Evolutionary conservation across 1,140 invertebrate species (phyloP).

Genomic region (Cherax destructor): DNA sequence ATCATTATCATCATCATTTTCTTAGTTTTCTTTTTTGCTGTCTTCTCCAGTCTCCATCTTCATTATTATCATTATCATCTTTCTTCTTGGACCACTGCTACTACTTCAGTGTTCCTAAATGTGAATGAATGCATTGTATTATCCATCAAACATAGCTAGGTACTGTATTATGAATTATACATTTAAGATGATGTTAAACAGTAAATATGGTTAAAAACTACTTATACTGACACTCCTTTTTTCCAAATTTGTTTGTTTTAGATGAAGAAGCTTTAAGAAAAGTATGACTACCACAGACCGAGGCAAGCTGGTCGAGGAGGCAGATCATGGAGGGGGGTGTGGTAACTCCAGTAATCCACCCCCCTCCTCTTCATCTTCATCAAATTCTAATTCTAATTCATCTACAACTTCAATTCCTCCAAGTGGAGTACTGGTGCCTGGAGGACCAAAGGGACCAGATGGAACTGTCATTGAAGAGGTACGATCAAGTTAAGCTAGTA

Average conservation of each 20-base stretch:
- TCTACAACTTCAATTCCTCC: constrained; percentile 63
- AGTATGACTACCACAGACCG: constrained; percentile 62
- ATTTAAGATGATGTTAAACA: no score
- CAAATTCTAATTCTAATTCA: constrained; percentile 44
- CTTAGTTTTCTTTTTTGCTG: no score
- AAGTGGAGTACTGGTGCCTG: constrained; percentile 69
- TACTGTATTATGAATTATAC: no score
- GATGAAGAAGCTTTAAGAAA: constrained; percentile 31
- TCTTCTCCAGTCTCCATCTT: no score
- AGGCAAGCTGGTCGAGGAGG: constrained; percentile 58
- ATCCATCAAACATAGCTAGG: no score
- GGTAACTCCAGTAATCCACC: constrained; percentile 28
- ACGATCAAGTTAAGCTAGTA: background rate
- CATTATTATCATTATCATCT: no score
- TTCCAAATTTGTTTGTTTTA: constrained; percentile 3
- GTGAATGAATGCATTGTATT: no score
- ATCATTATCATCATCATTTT: no score
- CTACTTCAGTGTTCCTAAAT: no score
- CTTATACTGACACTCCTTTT: background rate
- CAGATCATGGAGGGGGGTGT: constrained; percentile 45
- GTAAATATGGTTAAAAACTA: no score
- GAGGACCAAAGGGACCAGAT: constrained; percentile 71
- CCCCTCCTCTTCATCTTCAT: constrained; percentile 35
- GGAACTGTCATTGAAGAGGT: constrained; percentile 72
- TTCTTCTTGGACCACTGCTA: no score